Evolutionary conservation across 2,797 vertebrate species (phyloP).

Genomic region (Momotus momota): DNA sequence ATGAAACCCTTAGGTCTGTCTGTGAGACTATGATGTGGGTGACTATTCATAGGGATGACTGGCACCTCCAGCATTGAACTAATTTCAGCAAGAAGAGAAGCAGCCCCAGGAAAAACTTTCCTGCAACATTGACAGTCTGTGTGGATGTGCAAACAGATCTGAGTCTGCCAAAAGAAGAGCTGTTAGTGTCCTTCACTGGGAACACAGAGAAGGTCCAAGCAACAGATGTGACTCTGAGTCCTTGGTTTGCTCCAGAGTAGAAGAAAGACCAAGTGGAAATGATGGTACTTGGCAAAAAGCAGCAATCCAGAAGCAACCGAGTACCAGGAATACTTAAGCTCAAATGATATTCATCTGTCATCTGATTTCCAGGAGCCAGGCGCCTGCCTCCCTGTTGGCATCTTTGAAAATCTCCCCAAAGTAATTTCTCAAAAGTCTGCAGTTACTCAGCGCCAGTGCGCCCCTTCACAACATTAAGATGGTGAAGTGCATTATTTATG

Average conservation of each 20-base stretch:
- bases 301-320: background rate
- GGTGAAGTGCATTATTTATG: conserved; percentile 58
- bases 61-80: background rate
- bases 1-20: background rate
- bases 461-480: background rate
- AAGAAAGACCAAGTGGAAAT: rapidly evolving
- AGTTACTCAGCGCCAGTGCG: background rate
- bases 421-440: conserved; percentile 46
- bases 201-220: background rate
- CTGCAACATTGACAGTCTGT: background rate
- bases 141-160: background rate
- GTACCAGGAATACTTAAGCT: background rate
- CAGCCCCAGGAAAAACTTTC: background rate
- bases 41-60: background rate
- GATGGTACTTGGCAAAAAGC: rapidly evolving
- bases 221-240: background rate
- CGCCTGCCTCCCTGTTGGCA: background rate
- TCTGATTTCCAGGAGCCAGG: background rate
- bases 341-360: background rate
- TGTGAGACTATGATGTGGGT: background rate
- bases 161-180: background rate
- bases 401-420: background rate
- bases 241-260: background rate
- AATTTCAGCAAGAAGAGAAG: background rate
- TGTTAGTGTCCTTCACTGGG: background rate